These are phyloP conservation scores for Chorisops tibialis DNA, from an alignment of 2,888 invertebrate species.

Conservation along the genomic window DNA sequence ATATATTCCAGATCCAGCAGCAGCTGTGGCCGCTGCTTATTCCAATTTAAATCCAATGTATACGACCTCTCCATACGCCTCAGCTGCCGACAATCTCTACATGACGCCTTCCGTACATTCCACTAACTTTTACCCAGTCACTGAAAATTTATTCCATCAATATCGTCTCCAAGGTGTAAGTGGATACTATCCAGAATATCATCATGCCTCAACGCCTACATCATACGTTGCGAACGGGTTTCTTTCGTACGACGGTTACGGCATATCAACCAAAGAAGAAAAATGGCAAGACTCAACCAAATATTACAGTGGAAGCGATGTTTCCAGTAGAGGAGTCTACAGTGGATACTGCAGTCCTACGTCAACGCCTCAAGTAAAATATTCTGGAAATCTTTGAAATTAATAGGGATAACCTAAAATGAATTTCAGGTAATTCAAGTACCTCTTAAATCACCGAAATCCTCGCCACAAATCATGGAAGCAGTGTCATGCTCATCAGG, in stretches of 20 bases:
- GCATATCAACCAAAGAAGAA: constrained; percentile 54
- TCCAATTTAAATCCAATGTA: constrained; percentile 77
- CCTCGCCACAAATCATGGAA: constrained; percentile 52
- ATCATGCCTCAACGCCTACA: constrained; percentile 64
- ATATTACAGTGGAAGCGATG: constrained; percentile 57
- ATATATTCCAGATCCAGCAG: constrained; percentile 55
- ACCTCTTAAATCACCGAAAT: constrained; percentile 51
- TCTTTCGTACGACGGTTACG: constrained; percentile 60
- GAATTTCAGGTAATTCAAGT: constrained; percentile 37
- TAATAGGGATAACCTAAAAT: too few relatives aligned
- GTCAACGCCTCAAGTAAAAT: constrained; percentile 48
- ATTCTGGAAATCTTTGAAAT: not conserved
- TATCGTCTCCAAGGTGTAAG: constrained; percentile 77
- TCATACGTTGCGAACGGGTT: constrained; percentile 79
- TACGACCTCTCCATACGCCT: constrained; percentile 69
- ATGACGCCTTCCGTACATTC: constrained; percentile 57
- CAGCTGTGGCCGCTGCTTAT: constrained; percentile 72
- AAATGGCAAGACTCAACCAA: constrained; percentile 52
- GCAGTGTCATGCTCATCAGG: constrained; percentile 52
- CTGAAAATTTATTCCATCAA: constrained; percentile 86
- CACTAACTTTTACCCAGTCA: constrained; percentile 71
- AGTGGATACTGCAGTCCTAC: constrained; percentile 52
- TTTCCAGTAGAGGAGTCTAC: constrained; percentile 43
- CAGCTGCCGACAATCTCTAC: constrained; percentile 55
- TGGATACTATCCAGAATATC: constrained; percentile 74